Conservation (phyloP, 2,888 invertebrate genomes). For the Dynastes grantii region DNA sequence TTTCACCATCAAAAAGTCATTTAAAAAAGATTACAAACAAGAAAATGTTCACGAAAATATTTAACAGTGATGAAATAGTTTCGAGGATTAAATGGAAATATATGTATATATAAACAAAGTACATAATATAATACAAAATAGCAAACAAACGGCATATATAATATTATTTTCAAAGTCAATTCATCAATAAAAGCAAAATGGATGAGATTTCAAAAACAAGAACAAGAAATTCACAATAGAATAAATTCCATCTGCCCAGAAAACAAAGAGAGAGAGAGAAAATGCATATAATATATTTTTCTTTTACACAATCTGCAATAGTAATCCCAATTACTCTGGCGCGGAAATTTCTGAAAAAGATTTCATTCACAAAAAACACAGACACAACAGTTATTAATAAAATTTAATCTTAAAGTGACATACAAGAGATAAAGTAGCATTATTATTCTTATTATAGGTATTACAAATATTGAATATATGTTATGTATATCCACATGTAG, state of each 20-base stretch:
- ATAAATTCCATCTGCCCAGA: constrained; percentile 17
- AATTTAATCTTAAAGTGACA: constrained; percentile 53
- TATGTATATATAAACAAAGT: neutral
- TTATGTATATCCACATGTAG: constrained; percentile 28
- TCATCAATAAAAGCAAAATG: too few relatives aligned
- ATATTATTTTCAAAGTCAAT: neutral
- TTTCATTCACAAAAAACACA: constrained; percentile 50
- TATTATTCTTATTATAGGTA: neutral
- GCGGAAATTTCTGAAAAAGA: constrained; percentile 41
- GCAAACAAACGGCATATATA: constrained; percentile 19
- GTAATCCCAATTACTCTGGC: neutral
- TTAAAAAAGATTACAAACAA: neutral
- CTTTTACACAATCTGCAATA: constrained; percentile 30
- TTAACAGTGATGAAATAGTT: constrained; percentile 45
- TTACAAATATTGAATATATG: constrained; percentile 49
- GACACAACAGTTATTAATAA: constrained; percentile 52
- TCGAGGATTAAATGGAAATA: constrained; percentile 1
- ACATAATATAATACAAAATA: constrained; percentile 11
- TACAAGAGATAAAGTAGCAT: constrained; percentile 39
- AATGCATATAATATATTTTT: neutral
- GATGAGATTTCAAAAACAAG: constrained; percentile 32
- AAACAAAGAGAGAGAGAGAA: constrained; percentile 16
- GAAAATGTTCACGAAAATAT: constrained; percentile 20
- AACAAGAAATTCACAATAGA: constrained; percentile 23
- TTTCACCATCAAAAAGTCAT: too few relatives aligned